phyloP scores from a whole-genome alignment of 1,140 invertebrate genomes.

The Acromyrmex echinatior region DNA sequence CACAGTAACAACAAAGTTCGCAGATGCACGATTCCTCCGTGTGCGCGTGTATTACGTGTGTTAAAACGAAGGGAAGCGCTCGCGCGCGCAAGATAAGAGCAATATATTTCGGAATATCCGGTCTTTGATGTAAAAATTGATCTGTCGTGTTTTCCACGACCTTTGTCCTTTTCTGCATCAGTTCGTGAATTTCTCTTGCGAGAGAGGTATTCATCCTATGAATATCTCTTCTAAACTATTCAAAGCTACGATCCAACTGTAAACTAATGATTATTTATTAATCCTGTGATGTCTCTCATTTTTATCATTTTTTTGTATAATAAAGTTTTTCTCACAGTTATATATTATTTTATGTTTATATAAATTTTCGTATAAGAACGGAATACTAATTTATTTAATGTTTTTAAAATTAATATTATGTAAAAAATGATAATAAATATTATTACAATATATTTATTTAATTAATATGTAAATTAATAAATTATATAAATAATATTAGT shows the following conservation, averaged over 20 bases:
- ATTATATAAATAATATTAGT: background rate
- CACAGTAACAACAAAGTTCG: constrained; percentile 72
- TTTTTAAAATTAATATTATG: background rate
- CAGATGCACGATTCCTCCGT: constrained; percentile 31
- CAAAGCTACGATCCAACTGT: constrained; percentile 23
- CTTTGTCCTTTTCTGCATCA: background rate
- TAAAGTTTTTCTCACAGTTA: background rate
- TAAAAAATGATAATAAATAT: background rate
- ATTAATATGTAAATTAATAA: background rate
- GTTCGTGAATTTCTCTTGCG: background rate
- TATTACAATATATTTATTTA: background rate
- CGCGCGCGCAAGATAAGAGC: constrained; percentile 66
- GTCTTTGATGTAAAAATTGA: constrained; percentile 61
- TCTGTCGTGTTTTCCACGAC: background rate
- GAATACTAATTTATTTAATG: background rate
- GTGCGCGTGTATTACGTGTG: constrained; percentile 34
- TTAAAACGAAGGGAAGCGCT: constrained; percentile 34
- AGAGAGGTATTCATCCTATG: constrained; percentile 26
- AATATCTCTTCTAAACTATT: constrained; percentile 27
- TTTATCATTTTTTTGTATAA: background rate
- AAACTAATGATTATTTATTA: constrained; percentile 24
- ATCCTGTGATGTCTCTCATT: background rate
- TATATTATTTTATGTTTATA: background rate
- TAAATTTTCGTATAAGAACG: background rate
- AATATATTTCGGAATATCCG: constrained; percentile 73